phyloP scores from a whole-genome alignment of 2,888 invertebrate species.

The Quadroppia sp. region DNA sequence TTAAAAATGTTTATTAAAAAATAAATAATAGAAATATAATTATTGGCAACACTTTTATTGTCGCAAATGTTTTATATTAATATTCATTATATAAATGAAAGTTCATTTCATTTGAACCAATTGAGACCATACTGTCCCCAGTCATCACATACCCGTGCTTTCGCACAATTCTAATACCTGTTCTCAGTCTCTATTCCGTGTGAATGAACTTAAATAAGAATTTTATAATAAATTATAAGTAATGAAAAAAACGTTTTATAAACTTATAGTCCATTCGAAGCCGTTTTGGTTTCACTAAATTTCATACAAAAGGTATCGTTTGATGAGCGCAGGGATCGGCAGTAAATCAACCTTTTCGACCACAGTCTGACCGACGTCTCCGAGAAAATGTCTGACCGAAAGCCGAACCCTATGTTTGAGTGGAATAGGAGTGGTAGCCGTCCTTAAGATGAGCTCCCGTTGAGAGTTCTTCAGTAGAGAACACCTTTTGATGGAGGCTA shows the following conservation, averaged over 20 bases:
- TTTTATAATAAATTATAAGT: background rate
- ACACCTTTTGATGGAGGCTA: constrained; percentile 72
- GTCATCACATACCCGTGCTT: too few species aligned
- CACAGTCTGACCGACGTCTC: constrained; percentile 49
- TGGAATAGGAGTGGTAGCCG: constrained; percentile 65
- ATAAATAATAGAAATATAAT: constrained; percentile 25
- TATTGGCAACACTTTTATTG: too few species aligned
- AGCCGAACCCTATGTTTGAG: constrained; percentile 65
- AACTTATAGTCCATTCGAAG: background rate
- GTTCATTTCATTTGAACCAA: too few species aligned
- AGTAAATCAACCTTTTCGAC: constrained; percentile 57
- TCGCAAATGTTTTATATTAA: too few species aligned
- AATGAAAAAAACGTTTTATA: constrained; percentile 9
- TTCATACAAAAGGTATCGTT: constrained; percentile 67
- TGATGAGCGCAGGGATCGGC: constrained; percentile 64
- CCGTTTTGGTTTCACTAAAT: constrained; percentile 49
- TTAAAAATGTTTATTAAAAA: constrained; percentile 14
- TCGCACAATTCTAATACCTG: background rate
- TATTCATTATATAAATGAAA: too few species aligned
- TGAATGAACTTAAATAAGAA: background rate
- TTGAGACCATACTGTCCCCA: too few species aligned
- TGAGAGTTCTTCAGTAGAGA: constrained; percentile 63
- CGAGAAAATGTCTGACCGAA: constrained; percentile 60
- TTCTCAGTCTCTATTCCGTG: background rate
- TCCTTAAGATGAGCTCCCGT: constrained; percentile 62